phyloP scores from a whole-genome alignment of 2,797 vertebrate genomes.

The Acomys russatus region DNA sequence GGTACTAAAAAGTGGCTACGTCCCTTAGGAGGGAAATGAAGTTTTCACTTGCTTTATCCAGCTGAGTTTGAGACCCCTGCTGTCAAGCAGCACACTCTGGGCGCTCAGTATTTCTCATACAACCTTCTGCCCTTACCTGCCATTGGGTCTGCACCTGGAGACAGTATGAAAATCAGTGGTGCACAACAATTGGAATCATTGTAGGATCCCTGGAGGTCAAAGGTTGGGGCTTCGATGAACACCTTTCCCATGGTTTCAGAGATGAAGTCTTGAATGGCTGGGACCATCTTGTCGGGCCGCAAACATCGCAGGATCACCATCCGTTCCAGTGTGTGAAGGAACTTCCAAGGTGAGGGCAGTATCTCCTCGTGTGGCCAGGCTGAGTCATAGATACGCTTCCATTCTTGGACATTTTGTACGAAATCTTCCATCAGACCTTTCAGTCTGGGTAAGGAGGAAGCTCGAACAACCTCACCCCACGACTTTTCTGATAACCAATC shows the following conservation, averaged over 20 bases:
- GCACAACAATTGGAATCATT: slow-evolving; percentile 94
- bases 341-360: slow-evolving; percentile 91
- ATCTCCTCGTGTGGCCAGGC: slow-evolving; percentile 91
- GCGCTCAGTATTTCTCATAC: background rate
- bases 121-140: slow-evolving; percentile 91
- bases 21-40: background rate
- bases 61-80: background rate
- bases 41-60: background rate
- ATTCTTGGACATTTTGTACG: slow-evolving; percentile 85
- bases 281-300: slow-evolving; percentile 95
- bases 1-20: background rate
- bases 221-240: slow-evolving; percentile 95
- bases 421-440: slow-evolving; percentile 91
- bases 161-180: slow-evolving; percentile 96
- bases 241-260: slow-evolving; percentile 92
- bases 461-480: slow-evolving; percentile 95
- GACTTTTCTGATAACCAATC: slow-evolving; percentile 96
- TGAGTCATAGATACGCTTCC: slow-evolving; percentile 95
- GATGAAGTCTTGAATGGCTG: slow-evolving; percentile 93
- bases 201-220: slow-evolving; percentile 96
- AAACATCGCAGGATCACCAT: slow-evolving; percentile 95
- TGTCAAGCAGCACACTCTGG: background rate
- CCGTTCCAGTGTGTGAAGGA: slow-evolving; percentile 89
- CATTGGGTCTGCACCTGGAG: slow-evolving; percentile 96
- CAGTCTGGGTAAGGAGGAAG: slow-evolving; percentile 91